Conservation (phyloP, 2,113 vertebrate genomes). For the Elgaria multicarinata region DNA sequence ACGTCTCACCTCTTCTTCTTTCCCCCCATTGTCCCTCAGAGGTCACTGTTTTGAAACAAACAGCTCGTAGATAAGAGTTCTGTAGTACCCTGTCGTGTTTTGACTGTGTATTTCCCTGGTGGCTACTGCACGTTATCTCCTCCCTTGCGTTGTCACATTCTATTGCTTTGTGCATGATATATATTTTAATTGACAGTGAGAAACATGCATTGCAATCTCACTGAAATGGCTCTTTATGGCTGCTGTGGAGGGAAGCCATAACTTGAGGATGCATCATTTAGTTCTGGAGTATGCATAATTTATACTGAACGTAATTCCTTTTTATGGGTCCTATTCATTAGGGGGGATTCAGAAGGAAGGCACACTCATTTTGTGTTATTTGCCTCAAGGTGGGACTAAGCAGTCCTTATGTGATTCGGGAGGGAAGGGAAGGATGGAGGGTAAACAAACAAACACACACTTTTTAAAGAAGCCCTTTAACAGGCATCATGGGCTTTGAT, state of each 20-base stretch:
- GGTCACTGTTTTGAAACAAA: conserved; percentile 55
- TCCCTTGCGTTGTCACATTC: conserved; percentile 47
- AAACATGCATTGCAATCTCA: conserved; percentile 56
- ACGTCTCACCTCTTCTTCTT: neutral
- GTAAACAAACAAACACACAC: neutral
- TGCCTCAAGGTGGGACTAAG: neutral
- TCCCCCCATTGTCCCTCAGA: conserved; percentile 39
- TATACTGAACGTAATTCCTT: conserved; percentile 52
- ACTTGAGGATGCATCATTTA: conserved; percentile 52
- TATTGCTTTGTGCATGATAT: conserved; percentile 54
- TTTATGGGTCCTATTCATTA: conserved; percentile 53
- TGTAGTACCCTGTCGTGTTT: conserved; percentile 49
- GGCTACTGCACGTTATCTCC: conserved; percentile 52
- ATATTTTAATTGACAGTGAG: conserved; percentile 67
- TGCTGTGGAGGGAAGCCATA: conserved; percentile 33
- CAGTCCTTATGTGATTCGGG: conserved; percentile 34
- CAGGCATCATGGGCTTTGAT: conserved; percentile 14
- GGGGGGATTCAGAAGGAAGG: conserved; percentile 27
- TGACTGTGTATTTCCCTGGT: conserved; percentile 56
- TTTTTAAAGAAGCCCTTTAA: neutral
- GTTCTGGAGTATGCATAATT: conserved; percentile 57
- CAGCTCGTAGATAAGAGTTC: conserved; percentile 48
- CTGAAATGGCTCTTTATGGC: conserved; percentile 46
- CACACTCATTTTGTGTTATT: neutral
- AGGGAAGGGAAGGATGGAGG: conserved; percentile 12